phyloP scores from a whole-genome alignment of 2,113 vertebrate species.

The Tinamus guttatus region DNA sequence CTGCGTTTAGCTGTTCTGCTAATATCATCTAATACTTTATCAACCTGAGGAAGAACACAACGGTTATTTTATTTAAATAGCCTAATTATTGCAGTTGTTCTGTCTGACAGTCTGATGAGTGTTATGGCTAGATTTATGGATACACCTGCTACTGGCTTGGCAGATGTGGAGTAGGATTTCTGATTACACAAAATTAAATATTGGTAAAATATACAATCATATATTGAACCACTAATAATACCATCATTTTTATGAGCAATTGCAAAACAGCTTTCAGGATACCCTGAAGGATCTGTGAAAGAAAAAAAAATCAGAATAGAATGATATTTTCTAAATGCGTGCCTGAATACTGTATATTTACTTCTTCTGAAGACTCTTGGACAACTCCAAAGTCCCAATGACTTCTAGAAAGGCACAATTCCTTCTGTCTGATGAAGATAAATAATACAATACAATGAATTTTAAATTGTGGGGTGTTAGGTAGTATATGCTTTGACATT shows the following conservation, averaged over 20 bases:
- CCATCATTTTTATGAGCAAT: neutral
- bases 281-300: neutral
- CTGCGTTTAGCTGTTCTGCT: neutral
- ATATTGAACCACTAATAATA: neutral
- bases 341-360: neutral
- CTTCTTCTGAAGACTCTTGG: neutral
- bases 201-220: slow-evolving; percentile 40
- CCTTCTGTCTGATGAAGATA: neutral
- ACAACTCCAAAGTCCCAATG: neutral
- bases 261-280: slow-evolving; percentile 17
- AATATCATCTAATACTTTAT: neutral
- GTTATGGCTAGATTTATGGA: slow-evolving; percentile 55
- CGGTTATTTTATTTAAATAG: slow-evolving; percentile 37
- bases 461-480: neutral
- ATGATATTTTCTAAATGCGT: neutral
- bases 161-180: slow-evolving; percentile 19
- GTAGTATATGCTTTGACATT: neutral
- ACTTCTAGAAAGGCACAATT: neutral
- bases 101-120: slow-evolving; percentile 39
- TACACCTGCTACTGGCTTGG: slow-evolving; percentile 37
- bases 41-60: neutral
- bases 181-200: slow-evolving; percentile 40
- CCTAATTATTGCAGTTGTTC: slow-evolving; percentile 63
- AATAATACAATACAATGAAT: neutral
- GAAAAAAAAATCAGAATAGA: neutral